Conservation (phyloP, 2,888 invertebrate genomes). For the Anthrax anthrax region DNA sequence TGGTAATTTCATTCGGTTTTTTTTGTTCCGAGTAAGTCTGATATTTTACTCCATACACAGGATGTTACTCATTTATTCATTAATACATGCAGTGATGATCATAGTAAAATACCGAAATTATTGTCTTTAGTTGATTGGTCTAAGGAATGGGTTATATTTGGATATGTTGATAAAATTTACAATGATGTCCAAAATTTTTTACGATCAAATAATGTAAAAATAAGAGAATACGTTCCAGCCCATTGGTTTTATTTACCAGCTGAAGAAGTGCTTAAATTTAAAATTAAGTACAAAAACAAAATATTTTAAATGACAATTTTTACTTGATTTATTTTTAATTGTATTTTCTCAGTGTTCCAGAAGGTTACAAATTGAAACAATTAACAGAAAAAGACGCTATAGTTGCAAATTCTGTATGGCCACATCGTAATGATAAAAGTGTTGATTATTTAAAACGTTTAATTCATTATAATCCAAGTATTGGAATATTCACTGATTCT, state of each 20-base stretch:
- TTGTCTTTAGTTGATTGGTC: conserved; percentile 25
- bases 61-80: conserved; percentile 30
- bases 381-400: conserved; percentile 16
- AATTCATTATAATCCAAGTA: conserved; percentile 18
- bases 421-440: conserved; percentile 18
- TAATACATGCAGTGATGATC: conserved; percentile 19
- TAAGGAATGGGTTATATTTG: conserved; percentile 12
- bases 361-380: conserved; percentile 15
- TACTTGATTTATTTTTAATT: background rate
- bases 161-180: background rate
- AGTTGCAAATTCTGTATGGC: conserved; percentile 21
- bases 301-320: background rate
- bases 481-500: conserved; percentile 19
- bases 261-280: conserved; percentile 1
- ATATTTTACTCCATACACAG: conserved; percentile 11
- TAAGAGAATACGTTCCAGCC: background rate
- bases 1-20: conserved; percentile 15
- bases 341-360: conserved; percentile 9
- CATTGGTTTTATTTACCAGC: conserved; percentile 3
- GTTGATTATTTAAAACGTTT: conserved; percentile 16
- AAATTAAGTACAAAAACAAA: conserved; percentile 1
- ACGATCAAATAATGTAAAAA: background rate
- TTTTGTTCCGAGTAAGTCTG: too few species aligned
- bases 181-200: background rate
- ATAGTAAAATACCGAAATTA: conserved; percentile 17